These are phyloP conservation scores for Sibirionetta formosa DNA, from an alignment of 2,797 vertebrate species.

Conservation along the genomic window DNA sequence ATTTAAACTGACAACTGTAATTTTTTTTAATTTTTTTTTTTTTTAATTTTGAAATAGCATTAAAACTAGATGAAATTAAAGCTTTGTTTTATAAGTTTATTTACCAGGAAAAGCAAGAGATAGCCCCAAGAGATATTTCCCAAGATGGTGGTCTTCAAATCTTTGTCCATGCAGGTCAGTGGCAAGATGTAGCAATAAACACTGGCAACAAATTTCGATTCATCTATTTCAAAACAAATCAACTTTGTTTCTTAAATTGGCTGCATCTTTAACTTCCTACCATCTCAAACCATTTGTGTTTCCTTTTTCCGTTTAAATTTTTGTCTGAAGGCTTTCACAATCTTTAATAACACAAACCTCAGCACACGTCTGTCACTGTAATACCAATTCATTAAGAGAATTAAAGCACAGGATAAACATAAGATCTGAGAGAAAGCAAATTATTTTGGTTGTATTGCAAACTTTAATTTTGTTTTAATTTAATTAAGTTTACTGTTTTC, in stretches of 20 bases:
- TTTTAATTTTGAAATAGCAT: not conserved
- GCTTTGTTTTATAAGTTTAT: not conserved
- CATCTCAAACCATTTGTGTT: not conserved
- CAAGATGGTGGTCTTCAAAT: not conserved
- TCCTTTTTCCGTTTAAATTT: not conserved
- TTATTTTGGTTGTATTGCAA: not conserved
- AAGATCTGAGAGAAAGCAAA: not conserved
- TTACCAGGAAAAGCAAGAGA: conserved; percentile 14
- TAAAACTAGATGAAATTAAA: not conserved
- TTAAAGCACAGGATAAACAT: not conserved
- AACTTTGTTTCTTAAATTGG: not conserved
- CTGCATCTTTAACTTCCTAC: not conserved
- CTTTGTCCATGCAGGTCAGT: not conserved
- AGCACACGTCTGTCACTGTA: not conserved
- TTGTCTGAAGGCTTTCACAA: not conserved
- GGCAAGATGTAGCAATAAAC: not conserved
- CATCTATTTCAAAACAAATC: not conserved
- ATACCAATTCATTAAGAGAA: not conserved
- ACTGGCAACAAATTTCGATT: not conserved
- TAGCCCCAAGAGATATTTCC: not conserved
- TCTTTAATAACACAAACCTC: not conserved
- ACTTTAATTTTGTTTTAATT: not conserved
- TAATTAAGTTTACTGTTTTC: not conserved
- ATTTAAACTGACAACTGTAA: not conserved
- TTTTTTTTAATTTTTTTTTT: not conserved